A percentile compares a stretch with the other conserved stretches of the same genome.
Evolutionary conservation across 2,888 invertebrate species (phyloP).

Genomic region (Melipona bicolor): DNA sequence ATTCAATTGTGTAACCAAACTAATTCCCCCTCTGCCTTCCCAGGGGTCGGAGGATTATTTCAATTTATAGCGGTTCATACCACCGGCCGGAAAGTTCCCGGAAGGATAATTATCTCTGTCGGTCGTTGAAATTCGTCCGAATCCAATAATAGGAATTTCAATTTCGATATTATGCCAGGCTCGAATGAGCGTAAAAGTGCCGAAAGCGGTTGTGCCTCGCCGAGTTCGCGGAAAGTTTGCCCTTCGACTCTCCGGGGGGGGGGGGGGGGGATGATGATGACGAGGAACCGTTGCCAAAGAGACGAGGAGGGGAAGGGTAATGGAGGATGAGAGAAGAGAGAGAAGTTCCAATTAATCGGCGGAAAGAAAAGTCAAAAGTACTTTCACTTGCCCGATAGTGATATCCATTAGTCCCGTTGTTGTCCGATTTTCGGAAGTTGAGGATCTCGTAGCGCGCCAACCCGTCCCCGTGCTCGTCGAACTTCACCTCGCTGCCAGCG

Average conservation of each 20-base stretch:
- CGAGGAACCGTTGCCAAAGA: neutral
- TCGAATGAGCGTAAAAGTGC: constrained; percentile 30
- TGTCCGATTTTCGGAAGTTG: constrained; percentile 87
- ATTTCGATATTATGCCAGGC: constrained; percentile 34
- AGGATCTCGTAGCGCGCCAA: constrained; percentile 90
- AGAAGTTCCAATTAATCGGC: constrained; percentile 39
- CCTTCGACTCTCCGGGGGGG: neutral
- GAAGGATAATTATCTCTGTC: constrained; percentile 28
- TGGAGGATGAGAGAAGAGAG: neutral
- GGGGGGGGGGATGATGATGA: neutral
- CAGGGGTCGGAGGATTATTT: neutral
- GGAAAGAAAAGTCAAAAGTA: constrained; percentile 41
- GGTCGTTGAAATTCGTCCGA: constrained; percentile 4
- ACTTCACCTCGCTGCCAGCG: constrained; percentile 88
- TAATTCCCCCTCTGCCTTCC: neutral
- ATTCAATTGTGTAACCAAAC: neutral
- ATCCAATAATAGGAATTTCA: constrained; percentile 30
- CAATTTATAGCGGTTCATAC: neutral
- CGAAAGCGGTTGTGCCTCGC: constrained; percentile 24
- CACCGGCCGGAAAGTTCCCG: neutral
- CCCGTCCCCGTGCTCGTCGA: constrained; percentile 90
- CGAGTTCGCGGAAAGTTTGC: constrained; percentile 20
- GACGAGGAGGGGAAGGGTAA: no score
- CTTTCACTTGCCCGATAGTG: constrained; percentile 84
- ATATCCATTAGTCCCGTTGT: constrained; percentile 83